A percentile compares a stretch with the other conserved stretches of the same genome.
These are phyloP conservation scores for Chunga burmeisteri DNA, from an alignment of 2,113 vertebrate genomes.

Conservation along the genomic window DNA sequence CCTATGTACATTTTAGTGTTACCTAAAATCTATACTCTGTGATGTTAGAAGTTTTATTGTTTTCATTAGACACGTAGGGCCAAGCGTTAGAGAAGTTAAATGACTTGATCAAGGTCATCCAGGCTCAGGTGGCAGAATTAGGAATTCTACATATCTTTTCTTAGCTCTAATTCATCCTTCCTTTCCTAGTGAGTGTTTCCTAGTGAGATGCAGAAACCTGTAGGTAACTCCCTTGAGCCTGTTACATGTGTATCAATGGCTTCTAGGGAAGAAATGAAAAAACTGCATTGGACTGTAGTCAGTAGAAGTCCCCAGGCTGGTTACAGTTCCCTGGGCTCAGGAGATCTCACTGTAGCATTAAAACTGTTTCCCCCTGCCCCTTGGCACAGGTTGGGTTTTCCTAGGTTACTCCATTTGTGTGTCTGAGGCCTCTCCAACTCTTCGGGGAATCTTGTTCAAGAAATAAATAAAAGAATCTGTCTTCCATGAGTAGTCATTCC, in stretches of 20 bases:
- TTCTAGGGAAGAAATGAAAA: conserved; percentile 9
- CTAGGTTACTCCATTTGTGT: background rate
- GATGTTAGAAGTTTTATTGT: background rate
- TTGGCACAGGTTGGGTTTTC: background rate
- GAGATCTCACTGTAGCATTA: background rate
- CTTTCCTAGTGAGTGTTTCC: background rate
- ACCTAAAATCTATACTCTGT: background rate
- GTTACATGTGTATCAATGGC: background rate
- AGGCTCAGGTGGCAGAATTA: background rate
- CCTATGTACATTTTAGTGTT: background rate
- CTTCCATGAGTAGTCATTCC: background rate
- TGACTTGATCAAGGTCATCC: background rate
- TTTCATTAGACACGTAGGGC: background rate
- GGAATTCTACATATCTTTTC: background rate
- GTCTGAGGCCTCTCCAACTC: background rate
- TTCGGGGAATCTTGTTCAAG: background rate
- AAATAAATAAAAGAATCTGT: conserved; percentile 21
- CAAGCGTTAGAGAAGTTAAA: background rate
- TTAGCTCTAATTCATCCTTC: background rate
- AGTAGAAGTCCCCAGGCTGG: background rate
- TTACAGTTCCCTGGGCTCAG: background rate
- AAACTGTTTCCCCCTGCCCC: background rate
- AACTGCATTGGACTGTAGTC: background rate
- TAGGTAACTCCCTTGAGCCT: background rate
- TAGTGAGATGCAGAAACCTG: background rate